Conservation (phyloP, 1,140 invertebrate species). For the Brachionus rotundiformis region DNA sequence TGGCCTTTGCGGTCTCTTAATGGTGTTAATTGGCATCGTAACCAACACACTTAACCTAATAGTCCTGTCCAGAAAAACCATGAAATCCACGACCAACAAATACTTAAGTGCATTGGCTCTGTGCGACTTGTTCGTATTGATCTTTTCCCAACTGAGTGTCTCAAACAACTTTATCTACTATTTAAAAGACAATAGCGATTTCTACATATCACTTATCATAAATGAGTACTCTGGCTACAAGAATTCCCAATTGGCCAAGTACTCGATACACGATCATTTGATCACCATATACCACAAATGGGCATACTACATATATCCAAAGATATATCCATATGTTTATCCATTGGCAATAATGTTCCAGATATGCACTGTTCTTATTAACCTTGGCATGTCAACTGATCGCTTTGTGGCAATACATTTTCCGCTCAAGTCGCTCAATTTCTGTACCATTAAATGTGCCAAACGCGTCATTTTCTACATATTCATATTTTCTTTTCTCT, state of each 20-base stretch:
- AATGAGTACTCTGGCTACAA: neutral
- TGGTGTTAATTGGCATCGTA: conserved; percentile 60
- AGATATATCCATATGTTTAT: conserved; percentile 15
- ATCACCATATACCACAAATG: conserved; percentile 27
- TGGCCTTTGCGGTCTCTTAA: conserved; percentile 53
- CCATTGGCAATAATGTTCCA: conserved; percentile 57
- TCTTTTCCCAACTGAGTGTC: conserved; percentile 27
- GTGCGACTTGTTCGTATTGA: conserved; percentile 56
- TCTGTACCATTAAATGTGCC: conserved; percentile 59
- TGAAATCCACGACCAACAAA: conserved; percentile 62
- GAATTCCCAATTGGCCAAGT: neutral
- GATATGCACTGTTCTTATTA: conserved; percentile 63
- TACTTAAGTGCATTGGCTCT: conserved; percentile 61
- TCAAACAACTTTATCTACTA: conserved; percentile 29
- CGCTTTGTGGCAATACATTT: conserved; percentile 65
- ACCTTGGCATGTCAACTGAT: conserved; percentile 63
- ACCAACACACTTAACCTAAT: conserved; percentile 61
- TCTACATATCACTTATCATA: neutral
- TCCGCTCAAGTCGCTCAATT: conserved; percentile 60
- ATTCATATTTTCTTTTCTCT: conserved; percentile 20
- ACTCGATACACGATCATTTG: neutral
- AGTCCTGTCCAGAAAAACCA: conserved; percentile 58
- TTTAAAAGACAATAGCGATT: neutral
- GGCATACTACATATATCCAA: conserved; percentile 22
- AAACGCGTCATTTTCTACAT: conserved; percentile 6